A percentile compares a stretch with the other conserved stretches of the same genome.
Evolutionary conservation across 1,140 invertebrate species (phyloP).

Genomic region (Scaptomyza pallida): DNA sequence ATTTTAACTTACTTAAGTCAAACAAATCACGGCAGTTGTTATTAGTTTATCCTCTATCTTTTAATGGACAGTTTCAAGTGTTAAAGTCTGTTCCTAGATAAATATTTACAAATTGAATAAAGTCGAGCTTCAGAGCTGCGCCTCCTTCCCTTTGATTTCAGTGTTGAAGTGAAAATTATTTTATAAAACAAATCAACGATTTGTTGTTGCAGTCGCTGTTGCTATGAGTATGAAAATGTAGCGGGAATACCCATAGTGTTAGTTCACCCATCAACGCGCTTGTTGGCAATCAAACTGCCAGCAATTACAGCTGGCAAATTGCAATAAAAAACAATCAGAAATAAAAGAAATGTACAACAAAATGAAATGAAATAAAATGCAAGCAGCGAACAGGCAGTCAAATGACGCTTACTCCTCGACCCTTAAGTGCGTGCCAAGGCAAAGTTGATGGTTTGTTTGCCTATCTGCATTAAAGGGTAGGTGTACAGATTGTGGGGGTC

Average conservation of each 20-base stretch:
- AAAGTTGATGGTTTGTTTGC: constrained; percentile 27
- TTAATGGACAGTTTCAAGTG: too few relatives aligned
- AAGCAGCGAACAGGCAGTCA: background rate
- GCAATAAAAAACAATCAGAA: constrained; percentile 39
- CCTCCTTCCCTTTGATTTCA: constrained; percentile 17
- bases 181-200: constrained; percentile 62
- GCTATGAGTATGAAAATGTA: background rate
- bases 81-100: too few relatives aligned
- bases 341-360: constrained; percentile 7
- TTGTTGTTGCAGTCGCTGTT: background rate
- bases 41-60: too few relatives aligned
- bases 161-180: constrained; percentile 57
- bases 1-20: too few relatives aligned
- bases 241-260: constrained; percentile 8
- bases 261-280: constrained; percentile 47
- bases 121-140: background rate
- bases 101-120: too few relatives aligned
- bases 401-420: background rate
- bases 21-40: too few relatives aligned
- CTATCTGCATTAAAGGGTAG: constrained; percentile 18
- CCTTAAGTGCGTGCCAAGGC: constrained; percentile 40
- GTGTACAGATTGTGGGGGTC: constrained; percentile 4
- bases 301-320: constrained; percentile 61
- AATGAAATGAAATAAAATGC: constrained; percentile 26
- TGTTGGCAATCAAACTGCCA: constrained; percentile 61